phyloP scores from a whole-genome alignment of 2,797 vertebrate species.

The Apodemus agrarius region DNA sequence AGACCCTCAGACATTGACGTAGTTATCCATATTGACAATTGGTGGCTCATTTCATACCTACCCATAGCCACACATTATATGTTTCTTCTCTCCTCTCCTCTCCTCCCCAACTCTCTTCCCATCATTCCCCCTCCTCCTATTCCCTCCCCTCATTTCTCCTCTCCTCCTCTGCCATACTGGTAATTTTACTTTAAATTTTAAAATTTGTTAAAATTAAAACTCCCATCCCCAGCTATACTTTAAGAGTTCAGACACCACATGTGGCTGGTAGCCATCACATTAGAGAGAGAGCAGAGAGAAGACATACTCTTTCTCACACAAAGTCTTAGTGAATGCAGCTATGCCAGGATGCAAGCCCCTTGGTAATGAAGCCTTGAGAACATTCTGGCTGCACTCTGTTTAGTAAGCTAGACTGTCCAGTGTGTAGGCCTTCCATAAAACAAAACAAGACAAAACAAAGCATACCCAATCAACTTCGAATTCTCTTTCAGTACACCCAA shows the following conservation, averaged over 20 bases:
- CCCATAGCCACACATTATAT: not conserved
- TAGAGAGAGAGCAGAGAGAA: not conserved
- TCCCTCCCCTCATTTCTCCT: fast-evolving
- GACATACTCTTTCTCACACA: not conserved
- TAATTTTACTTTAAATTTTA: constrained; percentile 38
- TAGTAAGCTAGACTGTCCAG: not conserved
- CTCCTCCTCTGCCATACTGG: not conserved
- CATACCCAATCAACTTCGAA: not conserved
- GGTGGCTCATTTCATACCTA: not conserved
- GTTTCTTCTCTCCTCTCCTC: no score
- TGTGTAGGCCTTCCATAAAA: not conserved
- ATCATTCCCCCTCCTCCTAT: fast-evolving
- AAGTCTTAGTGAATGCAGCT: not conserved
- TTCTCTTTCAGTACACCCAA: not conserved
- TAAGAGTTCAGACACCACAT: not conserved
- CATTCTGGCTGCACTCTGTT: not conserved
- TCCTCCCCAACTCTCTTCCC: not conserved
- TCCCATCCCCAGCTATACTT: not conserved
- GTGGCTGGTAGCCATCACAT: not conserved
- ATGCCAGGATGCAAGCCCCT: not conserved
- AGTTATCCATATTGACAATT: not conserved
- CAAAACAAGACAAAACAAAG: not conserved
- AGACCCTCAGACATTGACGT: not conserved
- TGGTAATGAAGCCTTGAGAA: not conserved
- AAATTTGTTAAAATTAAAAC: not conserved